Evolutionary conservation across 2,113 vertebrate species (phyloP), one percentile per base, ranked within the genome.

Genomic region (Arothron firmamentum): DNA sequence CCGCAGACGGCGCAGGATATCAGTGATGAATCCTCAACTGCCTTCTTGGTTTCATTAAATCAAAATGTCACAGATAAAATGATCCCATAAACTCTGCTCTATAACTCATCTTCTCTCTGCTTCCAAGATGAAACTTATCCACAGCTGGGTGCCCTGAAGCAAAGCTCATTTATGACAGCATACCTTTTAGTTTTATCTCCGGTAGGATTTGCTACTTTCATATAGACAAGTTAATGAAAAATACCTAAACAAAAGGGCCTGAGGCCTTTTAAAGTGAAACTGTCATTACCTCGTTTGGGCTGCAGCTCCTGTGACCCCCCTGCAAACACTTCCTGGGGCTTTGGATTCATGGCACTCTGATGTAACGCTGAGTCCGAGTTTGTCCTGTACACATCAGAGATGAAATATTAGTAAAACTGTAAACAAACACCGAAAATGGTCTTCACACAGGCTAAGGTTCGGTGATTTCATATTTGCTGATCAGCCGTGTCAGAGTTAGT

Each of bases 331-430:
- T 98, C 96, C 74, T 93, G 91, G 19, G 93, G 92, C 68, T 92
- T 82, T 2, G 94, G 96, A 23, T 93, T 91, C 93, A 96, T 94
- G 64, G 97, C 91, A 73, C 96, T 99, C 94, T 98, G 97, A 79
- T 99, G 97, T 80, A 99, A 87, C 70, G 97, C 96, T 6, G 97
- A 99, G 86, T 99, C 97, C 0, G 97, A 99, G 82, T 99, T 98
- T 73, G 97, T 98, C 91, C 97, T 99, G 87, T 16, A 52, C 12
- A 48, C 59, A 69, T 74, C 6, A 63, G 54, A 82, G 67, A 73
- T 18, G 52, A 70, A 42, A 62, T 9, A 62, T 80, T 31, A 82
- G 52, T 51, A 65, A 74, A 78, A 62, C 48, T 14, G 11, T n/a
- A 31, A 62, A 62, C 54, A 74, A 67, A 64, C 28, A n/a, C 41